Conservation (phyloP, 1,140 invertebrate genomes). For the Procambarus virginalis region DNA sequence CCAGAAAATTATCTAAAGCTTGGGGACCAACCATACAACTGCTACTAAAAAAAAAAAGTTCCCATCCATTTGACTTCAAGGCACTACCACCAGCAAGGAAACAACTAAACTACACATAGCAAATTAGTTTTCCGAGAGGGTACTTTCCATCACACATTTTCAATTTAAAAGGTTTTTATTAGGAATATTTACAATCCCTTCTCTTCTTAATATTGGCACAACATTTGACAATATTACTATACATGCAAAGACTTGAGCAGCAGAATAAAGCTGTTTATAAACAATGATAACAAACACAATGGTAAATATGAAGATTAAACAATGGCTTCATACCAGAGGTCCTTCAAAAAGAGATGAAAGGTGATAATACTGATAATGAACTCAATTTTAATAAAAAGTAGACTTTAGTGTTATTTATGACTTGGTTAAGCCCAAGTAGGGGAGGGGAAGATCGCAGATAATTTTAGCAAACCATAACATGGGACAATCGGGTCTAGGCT, state of each 20-base stretch:
- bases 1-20: not conserved
- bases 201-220: not conserved
- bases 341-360: not conserved
- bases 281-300: not conserved
- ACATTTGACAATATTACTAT: not conserved
- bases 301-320: not conserved
- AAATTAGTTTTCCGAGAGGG: not conserved
- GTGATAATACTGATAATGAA: not conserved
- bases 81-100: not conserved
- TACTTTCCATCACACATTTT: not conserved
- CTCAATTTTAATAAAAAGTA: not conserved
- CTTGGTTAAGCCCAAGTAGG: too few species aligned
- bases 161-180: conserved; percentile 1
- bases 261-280: not conserved
- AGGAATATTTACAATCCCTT: not conserved
- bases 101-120: not conserved
- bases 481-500: too few species aligned
- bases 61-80: not conserved
- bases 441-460: too few species aligned
- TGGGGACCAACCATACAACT: not conserved
- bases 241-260: not conserved
- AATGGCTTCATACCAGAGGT: not conserved
- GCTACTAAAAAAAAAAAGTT: not conserved
- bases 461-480: too few species aligned
- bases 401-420: too few species aligned